Conservation (phyloP, 2,888 invertebrate species). For the Lacanobia wlatinum region DNA sequence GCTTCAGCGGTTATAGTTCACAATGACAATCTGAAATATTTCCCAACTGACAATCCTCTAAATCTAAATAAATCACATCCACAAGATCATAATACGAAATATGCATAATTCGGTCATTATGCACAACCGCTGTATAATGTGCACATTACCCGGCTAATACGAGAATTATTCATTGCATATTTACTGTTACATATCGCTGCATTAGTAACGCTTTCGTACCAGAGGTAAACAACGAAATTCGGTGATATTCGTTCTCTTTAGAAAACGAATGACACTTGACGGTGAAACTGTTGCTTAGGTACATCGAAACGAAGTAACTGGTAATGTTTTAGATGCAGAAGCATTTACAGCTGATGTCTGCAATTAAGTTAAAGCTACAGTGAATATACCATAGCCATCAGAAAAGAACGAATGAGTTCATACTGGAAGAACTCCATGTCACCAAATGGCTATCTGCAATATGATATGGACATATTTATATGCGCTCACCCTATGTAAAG, state of each 20-base stretch:
- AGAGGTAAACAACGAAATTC: constrained; percentile 21
- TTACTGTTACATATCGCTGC: constrained; percentile 29
- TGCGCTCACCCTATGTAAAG: too few species aligned
- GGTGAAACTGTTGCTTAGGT: not conserved
- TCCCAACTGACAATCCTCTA: not conserved
- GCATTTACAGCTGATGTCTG: too few species aligned
- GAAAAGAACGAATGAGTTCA: too few species aligned
- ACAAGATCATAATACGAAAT: constrained; percentile 38
- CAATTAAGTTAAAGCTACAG: too few species aligned
- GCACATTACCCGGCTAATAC: constrained; percentile 34
- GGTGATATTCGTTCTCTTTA: constrained; percentile 9
- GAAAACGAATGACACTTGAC: not conserved
- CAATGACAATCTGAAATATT: not conserved
- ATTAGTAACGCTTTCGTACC: constrained; percentile 61
- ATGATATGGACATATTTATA: too few species aligned
- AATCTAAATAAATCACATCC: constrained; percentile 8
- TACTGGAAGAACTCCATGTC: too few species aligned
- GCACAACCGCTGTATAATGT: constrained; percentile 33
- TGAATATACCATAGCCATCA: too few species aligned
- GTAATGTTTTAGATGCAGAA: too few species aligned
- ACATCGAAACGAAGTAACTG: not conserved
- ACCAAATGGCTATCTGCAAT: too few species aligned
- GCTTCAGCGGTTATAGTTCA: not conserved
- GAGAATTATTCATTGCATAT: constrained; percentile 51
- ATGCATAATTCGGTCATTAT: constrained; percentile 48